Evolutionary conservation across 2,113 vertebrate genomes (phyloP).

Genomic region (Rhodinocichla rosea): DNA sequence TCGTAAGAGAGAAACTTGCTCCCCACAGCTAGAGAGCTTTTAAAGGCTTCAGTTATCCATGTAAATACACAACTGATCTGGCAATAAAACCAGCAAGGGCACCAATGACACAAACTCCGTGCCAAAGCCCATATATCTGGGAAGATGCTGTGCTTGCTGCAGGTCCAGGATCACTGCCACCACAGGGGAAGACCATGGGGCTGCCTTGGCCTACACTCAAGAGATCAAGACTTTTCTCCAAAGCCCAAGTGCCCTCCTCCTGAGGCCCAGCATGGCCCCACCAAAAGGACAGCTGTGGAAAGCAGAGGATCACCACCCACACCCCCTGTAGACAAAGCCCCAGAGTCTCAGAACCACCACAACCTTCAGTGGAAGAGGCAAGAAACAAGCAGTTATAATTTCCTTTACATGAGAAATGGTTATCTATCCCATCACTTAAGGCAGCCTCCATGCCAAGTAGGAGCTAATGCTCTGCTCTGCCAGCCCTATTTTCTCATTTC

Average conservation of each 20-base stretch:
- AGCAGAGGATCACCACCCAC: background rate
- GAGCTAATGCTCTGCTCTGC: background rate
- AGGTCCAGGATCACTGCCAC: background rate
- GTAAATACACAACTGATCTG: background rate
- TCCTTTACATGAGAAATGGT: background rate
- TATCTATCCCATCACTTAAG: background rate
- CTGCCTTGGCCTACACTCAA: background rate
- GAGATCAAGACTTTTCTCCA: background rate
- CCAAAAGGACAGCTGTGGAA: background rate
- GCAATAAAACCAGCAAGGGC: background rate
- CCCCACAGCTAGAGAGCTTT: background rate
- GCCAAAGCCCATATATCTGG: background rate
- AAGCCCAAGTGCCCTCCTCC: background rate
- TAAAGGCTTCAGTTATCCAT: background rate
- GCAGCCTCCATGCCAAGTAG: background rate
- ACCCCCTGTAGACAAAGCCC: background rate
- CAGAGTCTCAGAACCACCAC: background rate
- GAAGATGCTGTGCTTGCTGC: background rate
- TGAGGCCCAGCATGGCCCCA: background rate
- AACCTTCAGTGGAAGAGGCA: background rate
- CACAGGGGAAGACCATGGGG: background rate
- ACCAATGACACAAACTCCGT: background rate
- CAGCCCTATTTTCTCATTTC: constrained; percentile 13
- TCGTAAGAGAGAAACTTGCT: background rate
- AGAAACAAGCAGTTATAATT: background rate